A percentile compares a stretch with the other conserved stretches of the same genome.
Conservation (phyloP, 2,888 invertebrate genomes). For the Eumerus sabulonum region DNA sequence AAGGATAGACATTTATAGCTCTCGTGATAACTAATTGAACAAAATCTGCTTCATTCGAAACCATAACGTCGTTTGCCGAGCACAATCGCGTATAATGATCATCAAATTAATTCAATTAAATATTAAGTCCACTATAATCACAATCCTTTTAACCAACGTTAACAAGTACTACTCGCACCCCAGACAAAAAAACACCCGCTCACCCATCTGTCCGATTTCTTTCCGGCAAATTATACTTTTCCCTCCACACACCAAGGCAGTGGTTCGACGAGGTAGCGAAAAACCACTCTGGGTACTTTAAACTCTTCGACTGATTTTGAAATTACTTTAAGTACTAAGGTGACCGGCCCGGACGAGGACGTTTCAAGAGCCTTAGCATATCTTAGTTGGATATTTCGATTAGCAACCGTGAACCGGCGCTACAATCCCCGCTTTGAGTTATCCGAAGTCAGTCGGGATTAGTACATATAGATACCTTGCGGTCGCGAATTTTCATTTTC, state of each 20-base stretch:
- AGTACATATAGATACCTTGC: slow-evolving; percentile 48
- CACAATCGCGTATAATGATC: slow-evolving; percentile 54
- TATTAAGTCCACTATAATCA: slow-evolving; percentile 67
- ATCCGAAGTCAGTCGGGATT: slow-evolving; percentile 41
- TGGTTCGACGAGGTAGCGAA: background rate
- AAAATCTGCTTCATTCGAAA: too few species aligned
- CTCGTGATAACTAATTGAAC: too few species aligned
- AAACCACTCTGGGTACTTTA: slow-evolving; percentile 60
- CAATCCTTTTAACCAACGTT: slow-evolving; percentile 58
- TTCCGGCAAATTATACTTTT: slow-evolving; percentile 12
- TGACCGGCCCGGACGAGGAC: background rate
- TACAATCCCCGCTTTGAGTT: slow-evolving; percentile 19
- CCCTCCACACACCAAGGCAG: slow-evolving; percentile 1
- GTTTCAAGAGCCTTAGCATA: slow-evolving; percentile 45
- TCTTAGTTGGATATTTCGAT: slow-evolving; percentile 53
- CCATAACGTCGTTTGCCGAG: slow-evolving; percentile 25
- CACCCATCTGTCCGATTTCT: background rate
- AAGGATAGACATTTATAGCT: too few species aligned
- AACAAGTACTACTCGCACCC: slow-evolving; percentile 40
- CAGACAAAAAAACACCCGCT: slow-evolving; percentile 44
- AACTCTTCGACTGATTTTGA: slow-evolving; percentile 67
- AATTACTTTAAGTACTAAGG: slow-evolving; percentile 61
- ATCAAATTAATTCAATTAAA: slow-evolving; percentile 69
- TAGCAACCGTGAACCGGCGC: slow-evolving; percentile 41
- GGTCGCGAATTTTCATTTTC: slow-evolving; percentile 29